These are phyloP conservation scores for Triops longicaudatus DNA, from an alignment of 1,140 invertebrate genomes.

Conservation along the genomic window DNA sequence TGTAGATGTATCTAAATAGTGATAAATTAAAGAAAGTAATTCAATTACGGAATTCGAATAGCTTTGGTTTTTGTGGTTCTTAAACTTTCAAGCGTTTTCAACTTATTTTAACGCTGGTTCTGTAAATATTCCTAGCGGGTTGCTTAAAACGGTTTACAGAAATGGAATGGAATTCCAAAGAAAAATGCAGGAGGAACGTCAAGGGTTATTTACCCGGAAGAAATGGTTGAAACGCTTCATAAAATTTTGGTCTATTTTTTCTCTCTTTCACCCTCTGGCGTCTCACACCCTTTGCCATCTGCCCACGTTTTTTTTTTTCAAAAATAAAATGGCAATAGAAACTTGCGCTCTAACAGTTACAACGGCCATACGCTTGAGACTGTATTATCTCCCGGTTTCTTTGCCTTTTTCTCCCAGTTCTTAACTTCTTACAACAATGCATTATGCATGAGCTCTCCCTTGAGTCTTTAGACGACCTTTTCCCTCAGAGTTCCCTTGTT, in stretches of 20 bases:
- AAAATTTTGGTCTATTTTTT: background rate
- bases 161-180: background rate
- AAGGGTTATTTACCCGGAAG: background rate
- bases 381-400: too few species aligned
- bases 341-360: background rate
- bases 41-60: too few species aligned
- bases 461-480: background rate
- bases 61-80: too few species aligned
- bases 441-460: background rate
- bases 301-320: background rate
- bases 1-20: too few species aligned
- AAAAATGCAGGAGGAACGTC: background rate
- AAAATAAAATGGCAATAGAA: background rate
- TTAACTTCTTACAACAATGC: background rate
- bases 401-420: too few species aligned
- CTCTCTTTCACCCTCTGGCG: background rate
- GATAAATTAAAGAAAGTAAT: too few species aligned
- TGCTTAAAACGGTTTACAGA: background rate
- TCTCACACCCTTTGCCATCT: too few species aligned
- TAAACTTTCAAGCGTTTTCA: too few species aligned
- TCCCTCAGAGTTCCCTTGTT: too few species aligned
- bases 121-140: background rate
- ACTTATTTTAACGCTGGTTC: too few species aligned
- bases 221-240: conserved; percentile 12
- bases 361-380: background rate